phyloP scores from a whole-genome alignment of 2,797 vertebrate genomes.

The Hozukius guyotensis region DNA sequence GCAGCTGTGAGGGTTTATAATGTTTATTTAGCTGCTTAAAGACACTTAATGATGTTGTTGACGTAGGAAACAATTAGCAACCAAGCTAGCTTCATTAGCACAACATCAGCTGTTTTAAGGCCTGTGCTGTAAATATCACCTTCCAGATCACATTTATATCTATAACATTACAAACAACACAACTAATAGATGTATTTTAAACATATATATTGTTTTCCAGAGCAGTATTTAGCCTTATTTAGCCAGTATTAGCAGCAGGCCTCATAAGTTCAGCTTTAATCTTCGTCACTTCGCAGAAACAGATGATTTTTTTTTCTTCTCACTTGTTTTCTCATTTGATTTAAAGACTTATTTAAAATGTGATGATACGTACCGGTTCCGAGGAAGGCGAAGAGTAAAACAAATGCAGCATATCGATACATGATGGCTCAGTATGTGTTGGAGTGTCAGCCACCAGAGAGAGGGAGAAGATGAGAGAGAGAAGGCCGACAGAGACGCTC shows the following conservation, averaged over 20 bases:
- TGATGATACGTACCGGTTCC: slow-evolving; percentile 71
- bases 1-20: rapidly evolving
- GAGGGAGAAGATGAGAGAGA: not conserved
- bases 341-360: not conserved
- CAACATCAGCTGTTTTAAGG: slow-evolving; percentile 15
- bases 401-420: slow-evolving; percentile 54
- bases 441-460: slow-evolving; percentile 10
- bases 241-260: too few relatives aligned
- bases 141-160: rapidly evolving
- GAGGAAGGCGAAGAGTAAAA: slow-evolving; percentile 48
- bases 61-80: slow-evolving; percentile 74
- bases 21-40: not conserved
- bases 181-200: rapidly evolving
- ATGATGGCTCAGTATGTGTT: slow-evolving; percentile 50
- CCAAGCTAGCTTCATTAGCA: slow-evolving; percentile 46
- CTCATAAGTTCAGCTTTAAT: slow-evolving; percentile 42
- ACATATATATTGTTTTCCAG: rapidly evolving
- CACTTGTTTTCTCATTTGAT: not conserved
- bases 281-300: slow-evolving; percentile 43
- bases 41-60: slow-evolving; percentile 24
- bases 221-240: not conserved
- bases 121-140: not conserved
- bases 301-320: not conserved
- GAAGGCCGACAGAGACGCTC: slow-evolving; percentile 3
- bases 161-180: not conserved